Percentiles rank a stretch among this genome's conserved stretches.
Conservation (phyloP, 1,140 invertebrate species). For the Telenomus remus region DNA sequence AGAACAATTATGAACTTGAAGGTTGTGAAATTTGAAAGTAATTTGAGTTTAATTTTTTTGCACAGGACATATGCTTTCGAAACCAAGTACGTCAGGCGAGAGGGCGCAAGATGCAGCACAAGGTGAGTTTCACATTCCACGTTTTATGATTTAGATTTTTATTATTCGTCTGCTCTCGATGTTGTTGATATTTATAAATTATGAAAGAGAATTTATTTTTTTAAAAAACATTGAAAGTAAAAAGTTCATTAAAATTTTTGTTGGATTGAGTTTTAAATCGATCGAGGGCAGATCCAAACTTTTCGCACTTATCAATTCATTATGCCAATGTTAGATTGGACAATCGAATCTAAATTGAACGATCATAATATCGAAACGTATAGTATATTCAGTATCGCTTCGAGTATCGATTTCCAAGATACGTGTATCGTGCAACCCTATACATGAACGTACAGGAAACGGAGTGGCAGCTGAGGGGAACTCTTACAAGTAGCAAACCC, state of each 20-base stretch:
- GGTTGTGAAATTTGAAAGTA: too few relatives aligned
- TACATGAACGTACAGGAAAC: constrained; percentile 44
- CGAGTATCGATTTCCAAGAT: constrained; percentile 51
- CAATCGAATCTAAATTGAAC: too few relatives aligned
- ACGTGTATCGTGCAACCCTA: constrained; percentile 43
- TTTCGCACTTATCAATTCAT: too few relatives aligned
- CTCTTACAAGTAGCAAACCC: constrained; percentile 48
- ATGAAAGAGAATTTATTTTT: too few relatives aligned
- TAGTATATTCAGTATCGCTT: constrained; percentile 33
- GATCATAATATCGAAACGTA: not conserved
- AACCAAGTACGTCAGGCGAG: constrained; percentile 74
- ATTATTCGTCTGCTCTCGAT: constrained; percentile 54
- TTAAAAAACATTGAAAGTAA: too few relatives aligned
- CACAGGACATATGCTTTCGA: constrained; percentile 72
- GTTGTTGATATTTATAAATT: constrained; percentile 35
- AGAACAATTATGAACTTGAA: not conserved
- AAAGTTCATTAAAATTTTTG: too few relatives aligned
- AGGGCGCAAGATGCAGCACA: constrained; percentile 73
- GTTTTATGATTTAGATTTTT: constrained; percentile 42
- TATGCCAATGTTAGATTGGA: too few relatives aligned
- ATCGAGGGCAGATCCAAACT: too few relatives aligned
- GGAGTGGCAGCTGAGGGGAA: constrained; percentile 48
- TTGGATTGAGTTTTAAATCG: too few relatives aligned
- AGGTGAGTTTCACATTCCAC: constrained; percentile 68
- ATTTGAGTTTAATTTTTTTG: constrained; percentile 39